Base-by-base conservation (phyloP, 2,888 invertebrate genomes). In the Pemphredon lugubris region DNA sequence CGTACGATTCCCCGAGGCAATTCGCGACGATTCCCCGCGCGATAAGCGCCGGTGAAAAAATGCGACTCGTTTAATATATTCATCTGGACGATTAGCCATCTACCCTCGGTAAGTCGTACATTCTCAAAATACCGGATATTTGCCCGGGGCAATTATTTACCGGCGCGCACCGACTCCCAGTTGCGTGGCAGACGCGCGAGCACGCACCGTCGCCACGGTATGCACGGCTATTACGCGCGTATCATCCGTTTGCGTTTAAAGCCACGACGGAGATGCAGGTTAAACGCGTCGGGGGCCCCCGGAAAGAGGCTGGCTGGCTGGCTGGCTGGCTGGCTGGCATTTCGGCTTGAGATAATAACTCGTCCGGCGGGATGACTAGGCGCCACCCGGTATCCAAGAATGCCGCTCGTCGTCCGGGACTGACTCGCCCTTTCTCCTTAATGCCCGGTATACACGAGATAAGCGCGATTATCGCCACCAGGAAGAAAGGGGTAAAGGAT, bases 341-440 rank as follows among this genome's bases (percentile, higher is more conserved):
- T 74, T 77, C 70, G 76, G 73, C 71, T 75, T 68, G 79, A 84
- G 85, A 85, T 86, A 85, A 85, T 85, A 85, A 86, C 83, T 86
- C 77, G 84, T 83, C 75, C 73, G 65, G 64, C 74, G 60, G 73
- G 82, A 84, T 81, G 81, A 83, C 83, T 85, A 82, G 86, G 84
- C 85, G 81, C 82, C 84, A 82, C 69, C 80, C 81, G 72, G 68
- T 76, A 80, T 83, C 76, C 84, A 83, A 80, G 83, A 87, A 87
- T 87, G 84, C 78, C 79, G 84, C 73, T 75, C 75, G 66, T 79
- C 51, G 50, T 71, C 67, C 50, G 34, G 47, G 14, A 50, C 47
- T 50, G 44, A 67, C 54, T 60, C n/a, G 65, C 63, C 63, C 70
- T 58, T 69, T 72, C 73, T 64, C 68, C 77, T 69, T 73, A 82